These are phyloP conservation scores for Perodicticus potto DNA, from an alignment of 2,797 vertebrate genomes.

Conservation along the genomic window DNA sequence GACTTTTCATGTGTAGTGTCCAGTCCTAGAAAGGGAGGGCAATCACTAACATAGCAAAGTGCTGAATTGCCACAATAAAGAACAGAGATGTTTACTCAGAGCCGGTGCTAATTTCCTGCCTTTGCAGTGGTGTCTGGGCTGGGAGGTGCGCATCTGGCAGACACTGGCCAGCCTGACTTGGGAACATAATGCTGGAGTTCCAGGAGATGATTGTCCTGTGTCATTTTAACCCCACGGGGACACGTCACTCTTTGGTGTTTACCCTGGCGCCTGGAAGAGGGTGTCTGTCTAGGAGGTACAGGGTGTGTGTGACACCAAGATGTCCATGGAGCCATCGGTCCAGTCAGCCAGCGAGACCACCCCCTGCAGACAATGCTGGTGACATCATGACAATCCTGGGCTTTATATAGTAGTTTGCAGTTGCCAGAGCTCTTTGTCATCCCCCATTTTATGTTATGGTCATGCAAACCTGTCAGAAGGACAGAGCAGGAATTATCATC, in stretches of 20 bases:
- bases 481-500: neutral
- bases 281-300: neutral
- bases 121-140: neutral
- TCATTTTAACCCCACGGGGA: neutral
- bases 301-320: neutral
- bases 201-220: neutral
- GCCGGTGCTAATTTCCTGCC: constrained; percentile 60
- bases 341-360: neutral
- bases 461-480: neutral
- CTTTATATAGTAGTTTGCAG: neutral
- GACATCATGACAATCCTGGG: neutral
- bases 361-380: neutral
- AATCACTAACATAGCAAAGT: neutral
- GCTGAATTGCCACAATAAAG: neutral
- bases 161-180: neutral
- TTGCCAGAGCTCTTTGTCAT: constrained; percentile 35
- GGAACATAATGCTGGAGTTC: neutral
- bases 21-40: neutral
- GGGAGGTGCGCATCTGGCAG: constrained; percentile 25
- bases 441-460: neutral
- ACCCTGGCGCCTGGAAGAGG: constrained; percentile 45
- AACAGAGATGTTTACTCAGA: constrained; percentile 69
- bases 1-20: neutral
- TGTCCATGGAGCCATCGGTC: neutral
- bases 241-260: neutral